phyloP scores from a whole-genome alignment of 2,113 vertebrate species.

The Rhagologus leucostigma region DNA sequence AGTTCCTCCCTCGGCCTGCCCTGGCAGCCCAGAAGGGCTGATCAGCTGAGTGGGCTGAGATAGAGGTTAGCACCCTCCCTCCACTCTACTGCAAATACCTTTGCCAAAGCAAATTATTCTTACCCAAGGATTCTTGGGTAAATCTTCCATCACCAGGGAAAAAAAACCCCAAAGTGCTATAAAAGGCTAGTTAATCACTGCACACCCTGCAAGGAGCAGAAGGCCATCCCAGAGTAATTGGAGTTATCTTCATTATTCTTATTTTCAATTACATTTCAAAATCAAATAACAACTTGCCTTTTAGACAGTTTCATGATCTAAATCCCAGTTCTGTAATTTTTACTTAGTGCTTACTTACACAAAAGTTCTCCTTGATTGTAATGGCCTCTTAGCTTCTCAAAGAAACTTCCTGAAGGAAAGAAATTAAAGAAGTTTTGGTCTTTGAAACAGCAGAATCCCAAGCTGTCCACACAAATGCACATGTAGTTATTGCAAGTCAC shows the following conservation, averaged over 20 bases:
- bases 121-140: constrained; percentile 10
- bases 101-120: constrained; percentile 34
- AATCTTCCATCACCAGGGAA: neutral
- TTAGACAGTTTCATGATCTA: constrained; percentile 21
- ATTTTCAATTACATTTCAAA: constrained; percentile 57
- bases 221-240: constrained; percentile 44
- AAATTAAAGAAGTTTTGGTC: neutral
- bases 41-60: neutral
- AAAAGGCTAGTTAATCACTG: constrained; percentile 38
- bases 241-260: constrained; percentile 58
- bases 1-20: neutral
- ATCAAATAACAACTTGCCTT: constrained; percentile 52
- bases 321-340: constrained; percentile 33
- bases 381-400: neutral
- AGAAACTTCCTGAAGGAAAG: neutral
- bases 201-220: constrained; percentile 26
- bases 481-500: neutral
- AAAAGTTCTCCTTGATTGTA: neutral
- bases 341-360: constrained; percentile 15
- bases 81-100: neutral
- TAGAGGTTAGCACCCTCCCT: neutral
- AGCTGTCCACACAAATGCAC: neutral
- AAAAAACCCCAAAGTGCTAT: neutral
- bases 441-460: constrained; percentile 11
- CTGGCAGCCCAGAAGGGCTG: neutral